Conservation (phyloP, 53 echinoderm and acorn worm genomes). For the Glandiceps talaboti region DNA sequence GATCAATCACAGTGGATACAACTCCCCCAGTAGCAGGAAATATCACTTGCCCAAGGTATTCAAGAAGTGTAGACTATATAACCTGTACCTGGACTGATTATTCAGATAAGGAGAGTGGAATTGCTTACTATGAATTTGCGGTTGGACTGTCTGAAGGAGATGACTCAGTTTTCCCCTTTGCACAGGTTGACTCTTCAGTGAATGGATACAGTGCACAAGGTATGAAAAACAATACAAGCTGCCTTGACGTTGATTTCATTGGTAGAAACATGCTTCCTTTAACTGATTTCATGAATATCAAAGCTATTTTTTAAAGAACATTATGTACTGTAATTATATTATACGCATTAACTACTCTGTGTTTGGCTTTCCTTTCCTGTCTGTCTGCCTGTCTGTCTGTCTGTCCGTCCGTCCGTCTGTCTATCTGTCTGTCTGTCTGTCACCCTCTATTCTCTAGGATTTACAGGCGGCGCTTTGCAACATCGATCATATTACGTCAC, state of each 20-base stretch:
- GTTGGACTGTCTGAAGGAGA: background rate
- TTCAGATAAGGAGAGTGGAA: background rate
- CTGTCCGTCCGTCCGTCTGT: too few species aligned
- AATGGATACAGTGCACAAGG: background rate
- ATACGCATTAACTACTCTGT: too few species aligned
- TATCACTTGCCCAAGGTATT: background rate
- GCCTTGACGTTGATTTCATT: too few species aligned
- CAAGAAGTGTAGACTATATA: background rate
- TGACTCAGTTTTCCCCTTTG: background rate
- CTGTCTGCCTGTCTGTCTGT: too few species aligned
- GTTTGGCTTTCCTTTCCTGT: too few species aligned
- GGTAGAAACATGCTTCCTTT: too few species aligned
- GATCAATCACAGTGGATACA: background rate
- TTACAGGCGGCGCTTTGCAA: background rate
- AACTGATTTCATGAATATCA: too few species aligned
- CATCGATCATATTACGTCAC: background rate
- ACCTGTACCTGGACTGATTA: slow-evolving; percentile 1
- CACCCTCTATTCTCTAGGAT: background rate
- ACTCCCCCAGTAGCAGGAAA: background rate
- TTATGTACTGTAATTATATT: too few species aligned
- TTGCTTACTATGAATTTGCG: background rate
- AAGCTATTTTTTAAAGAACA: too few species aligned
- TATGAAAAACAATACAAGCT: too few species aligned
- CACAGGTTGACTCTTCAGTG: background rate
- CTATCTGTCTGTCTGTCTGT: background rate